These are phyloP conservation scores for Altica lythri DNA, from an alignment of 2,888 invertebrate genomes.

Conservation along the genomic window DNA sequence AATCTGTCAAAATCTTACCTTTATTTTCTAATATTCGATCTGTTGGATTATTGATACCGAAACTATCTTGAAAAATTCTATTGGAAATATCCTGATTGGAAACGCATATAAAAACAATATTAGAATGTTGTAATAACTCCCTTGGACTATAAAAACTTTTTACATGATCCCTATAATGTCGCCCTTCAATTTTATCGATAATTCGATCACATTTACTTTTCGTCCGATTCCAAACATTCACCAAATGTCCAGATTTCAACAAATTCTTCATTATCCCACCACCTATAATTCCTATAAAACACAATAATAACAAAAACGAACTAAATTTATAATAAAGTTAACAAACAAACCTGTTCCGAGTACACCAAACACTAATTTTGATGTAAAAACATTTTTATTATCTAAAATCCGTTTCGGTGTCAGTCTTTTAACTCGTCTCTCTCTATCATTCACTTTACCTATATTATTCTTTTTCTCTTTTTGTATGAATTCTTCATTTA, in stretches of 20 bases:
- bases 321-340: not conserved
- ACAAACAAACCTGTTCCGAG: slow-evolving; percentile 12
- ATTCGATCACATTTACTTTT: slow-evolving; percentile 29
- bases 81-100: slow-evolving; percentile 92
- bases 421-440: no score
- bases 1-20: slow-evolving; percentile 33
- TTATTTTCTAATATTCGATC: slow-evolving; percentile 76
- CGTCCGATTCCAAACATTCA: slow-evolving; percentile 93
- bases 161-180: slow-evolving; percentile 50
- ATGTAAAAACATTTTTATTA: slow-evolving; percentile 9
- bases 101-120: slow-evolving; percentile 94
- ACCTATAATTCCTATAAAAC: slow-evolving; percentile 85
- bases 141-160: slow-evolving; percentile 84
- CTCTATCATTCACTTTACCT: no score
- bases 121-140: slow-evolving; percentile 87
- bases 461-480: slow-evolving; percentile 12
- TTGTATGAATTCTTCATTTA: slow-evolving; percentile 5
- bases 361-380: slow-evolving; percentile 19
- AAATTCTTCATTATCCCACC: slow-evolving; percentile 93
- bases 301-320: not conserved
- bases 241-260: slow-evolving; percentile 89
- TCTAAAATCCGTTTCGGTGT: slow-evolving; percentile 1
- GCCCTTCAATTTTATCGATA: slow-evolving; percentile 26
- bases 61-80: slow-evolving; percentile 94
- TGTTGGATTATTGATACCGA: slow-evolving; percentile 79